Percentiles rank a stretch among this genome's conserved stretches.
phyloP scores from a whole-genome alignment of 2,888 invertebrate genomes.

The Pediacus dermestoides region DNA sequence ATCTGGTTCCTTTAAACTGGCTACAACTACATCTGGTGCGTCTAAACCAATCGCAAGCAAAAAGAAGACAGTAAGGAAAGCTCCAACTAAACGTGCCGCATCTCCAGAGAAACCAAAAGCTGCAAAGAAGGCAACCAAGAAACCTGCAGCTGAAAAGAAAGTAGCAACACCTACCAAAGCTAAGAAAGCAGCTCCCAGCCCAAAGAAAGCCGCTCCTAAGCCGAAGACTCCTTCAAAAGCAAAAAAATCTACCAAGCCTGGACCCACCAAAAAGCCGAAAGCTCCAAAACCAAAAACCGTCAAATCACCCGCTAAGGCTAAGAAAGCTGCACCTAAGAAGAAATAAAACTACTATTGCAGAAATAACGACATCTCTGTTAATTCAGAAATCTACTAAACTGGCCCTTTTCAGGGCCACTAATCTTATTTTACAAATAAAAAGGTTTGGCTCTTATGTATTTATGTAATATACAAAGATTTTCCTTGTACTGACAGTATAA shows the following conservation, averaged over 20 bases:
- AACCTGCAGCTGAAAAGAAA: not conserved
- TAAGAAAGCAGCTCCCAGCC: conserved; percentile 9
- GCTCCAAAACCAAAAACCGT: conserved; percentile 16
- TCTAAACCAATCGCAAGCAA: conserved; percentile 8
- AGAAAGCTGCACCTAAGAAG: conserved; percentile 4
- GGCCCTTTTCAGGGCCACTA: too few relatives aligned
- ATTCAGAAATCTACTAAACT: too few relatives aligned
- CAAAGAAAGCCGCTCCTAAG: conserved; percentile 4
- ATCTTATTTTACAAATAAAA: too few relatives aligned
- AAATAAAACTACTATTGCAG: too few relatives aligned
- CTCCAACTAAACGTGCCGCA: not conserved
- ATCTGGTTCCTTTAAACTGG: conserved; percentile 52
- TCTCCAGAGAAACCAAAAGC: not conserved
- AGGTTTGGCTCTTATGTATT: too few relatives aligned
- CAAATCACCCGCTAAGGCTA: conserved; percentile 12
- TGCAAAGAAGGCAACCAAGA: not conserved
- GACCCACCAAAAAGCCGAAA: conserved; percentile 12
- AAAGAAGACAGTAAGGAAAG: conserved; percentile 18
- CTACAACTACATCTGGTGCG: conserved; percentile 28
- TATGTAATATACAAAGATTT: too few relatives aligned
- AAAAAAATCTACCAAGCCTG: too few relatives aligned
- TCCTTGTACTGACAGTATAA: too few relatives aligned
- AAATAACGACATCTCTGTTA: too few relatives aligned
- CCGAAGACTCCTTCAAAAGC: conserved; percentile 9
- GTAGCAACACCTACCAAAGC: conserved; percentile 6